Evolutionary conservation across 2,797 vertebrate species (phyloP).

Genomic region (Dermochelys coriacea): DNA sequence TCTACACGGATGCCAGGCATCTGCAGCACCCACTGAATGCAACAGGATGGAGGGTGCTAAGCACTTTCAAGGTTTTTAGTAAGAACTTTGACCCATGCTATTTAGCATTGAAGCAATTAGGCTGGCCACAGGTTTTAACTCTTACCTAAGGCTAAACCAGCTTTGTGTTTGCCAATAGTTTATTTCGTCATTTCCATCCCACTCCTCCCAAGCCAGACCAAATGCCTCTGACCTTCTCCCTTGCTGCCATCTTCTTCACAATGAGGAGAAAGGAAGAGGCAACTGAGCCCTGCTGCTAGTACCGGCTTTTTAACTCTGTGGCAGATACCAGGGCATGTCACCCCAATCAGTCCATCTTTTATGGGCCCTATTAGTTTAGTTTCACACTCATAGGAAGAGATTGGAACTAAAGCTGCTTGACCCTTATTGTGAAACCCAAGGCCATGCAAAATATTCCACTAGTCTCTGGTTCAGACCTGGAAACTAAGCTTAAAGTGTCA

Average conservation of each 20-base stretch:
- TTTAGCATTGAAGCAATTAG: neutral
- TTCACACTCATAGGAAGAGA: neutral
- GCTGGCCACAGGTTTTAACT: neutral
- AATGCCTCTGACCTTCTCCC: neutral
- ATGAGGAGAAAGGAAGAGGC: no score
- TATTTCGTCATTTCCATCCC: neutral
- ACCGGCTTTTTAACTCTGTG: neutral
- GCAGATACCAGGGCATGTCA: neutral
- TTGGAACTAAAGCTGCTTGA: neutral
- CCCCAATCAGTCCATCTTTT: neutral
- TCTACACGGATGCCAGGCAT: neutral
- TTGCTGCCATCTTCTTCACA: neutral
- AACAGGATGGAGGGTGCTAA: no score
- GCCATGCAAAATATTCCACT: neutral
- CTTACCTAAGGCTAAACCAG: neutral
- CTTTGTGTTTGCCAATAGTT: neutral
- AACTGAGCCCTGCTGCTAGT: neutral
- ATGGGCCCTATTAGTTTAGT: neutral
- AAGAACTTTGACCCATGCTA: neutral
- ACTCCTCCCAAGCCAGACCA: neutral
- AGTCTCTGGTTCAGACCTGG: rapidly evolving
- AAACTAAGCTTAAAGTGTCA: neutral
- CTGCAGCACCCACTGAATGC: neutral
- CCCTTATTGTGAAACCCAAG: neutral
- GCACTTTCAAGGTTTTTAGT: neutral